These are phyloP conservation scores for Drosophila heteroneura DNA, from an alignment of 2,888 invertebrate species.

Conservation along the genomic window DNA sequence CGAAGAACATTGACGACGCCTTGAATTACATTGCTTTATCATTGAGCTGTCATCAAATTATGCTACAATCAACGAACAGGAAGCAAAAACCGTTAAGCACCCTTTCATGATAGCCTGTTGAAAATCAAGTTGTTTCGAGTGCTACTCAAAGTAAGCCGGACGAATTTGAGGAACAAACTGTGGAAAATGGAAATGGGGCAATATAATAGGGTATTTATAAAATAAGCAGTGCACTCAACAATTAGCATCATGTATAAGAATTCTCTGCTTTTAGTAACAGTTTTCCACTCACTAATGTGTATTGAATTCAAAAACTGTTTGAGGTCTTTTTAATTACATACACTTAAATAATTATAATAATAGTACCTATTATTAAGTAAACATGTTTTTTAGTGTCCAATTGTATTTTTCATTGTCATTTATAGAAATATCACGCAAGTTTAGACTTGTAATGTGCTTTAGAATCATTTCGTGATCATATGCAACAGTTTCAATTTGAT, in stretches of 20 bases:
- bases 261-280: background rate
- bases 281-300: background rate
- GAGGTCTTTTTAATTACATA: slow-evolving; percentile 9
- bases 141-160: background rate
- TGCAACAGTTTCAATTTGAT: slow-evolving; percentile 32
- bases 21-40: slow-evolving; percentile 30
- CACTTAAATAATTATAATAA: slow-evolving; percentile 27
- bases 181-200: background rate
- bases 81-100: background rate
- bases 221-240: background rate
- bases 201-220: background rate
- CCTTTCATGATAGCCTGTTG: background rate
- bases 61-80: background rate
- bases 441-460: background rate
- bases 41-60: slow-evolving; percentile 29
- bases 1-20: slow-evolving; percentile 14
- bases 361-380: slow-evolving; percentile 22
- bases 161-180: background rate
- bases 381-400: slow-evolving; percentile 23
- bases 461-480: background rate
- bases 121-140: background rate
- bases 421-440: slow-evolving; percentile 40
- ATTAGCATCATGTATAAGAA: background rate
- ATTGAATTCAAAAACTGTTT: too few relatives aligned
- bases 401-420: slow-evolving; percentile 9